Conservation (phyloP, 2,113 vertebrate species). For the Perca fluviatilis region DNA sequence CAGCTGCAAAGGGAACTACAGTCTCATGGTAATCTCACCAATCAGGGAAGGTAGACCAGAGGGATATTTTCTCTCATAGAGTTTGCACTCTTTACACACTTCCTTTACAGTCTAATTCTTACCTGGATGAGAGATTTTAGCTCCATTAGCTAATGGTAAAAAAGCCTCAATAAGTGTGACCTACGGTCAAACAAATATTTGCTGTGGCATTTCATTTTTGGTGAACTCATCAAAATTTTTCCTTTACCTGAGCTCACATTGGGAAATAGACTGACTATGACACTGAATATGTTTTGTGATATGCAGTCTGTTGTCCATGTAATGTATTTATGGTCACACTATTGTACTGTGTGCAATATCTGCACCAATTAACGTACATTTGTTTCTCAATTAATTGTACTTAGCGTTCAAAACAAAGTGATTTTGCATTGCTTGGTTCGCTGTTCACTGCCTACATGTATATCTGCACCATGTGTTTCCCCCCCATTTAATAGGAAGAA, state of each 20-base stretch:
- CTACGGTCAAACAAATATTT: neutral
- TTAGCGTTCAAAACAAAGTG: neutral
- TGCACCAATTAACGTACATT: neutral
- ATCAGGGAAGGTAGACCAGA: constrained; percentile 22
- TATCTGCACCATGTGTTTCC: neutral
- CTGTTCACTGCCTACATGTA: neutral
- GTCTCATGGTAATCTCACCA: constrained; percentile 28
- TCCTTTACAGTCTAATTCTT: neutral
- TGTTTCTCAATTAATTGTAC: neutral
- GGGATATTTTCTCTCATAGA: constrained; percentile 26
- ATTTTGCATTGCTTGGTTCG: neutral
- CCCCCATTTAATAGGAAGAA: neutral
- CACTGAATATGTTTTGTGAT: too few species aligned
- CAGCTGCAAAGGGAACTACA: constrained; percentile 27
- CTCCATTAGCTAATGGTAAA: neutral
- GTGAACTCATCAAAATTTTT: neutral
- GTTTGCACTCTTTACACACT: neutral
- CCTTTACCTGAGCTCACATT: neutral
- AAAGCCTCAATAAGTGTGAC: neutral
- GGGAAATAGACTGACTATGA: neutral
- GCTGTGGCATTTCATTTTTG: neutral
- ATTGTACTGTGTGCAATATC: neutral
- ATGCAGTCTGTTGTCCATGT: neutral
- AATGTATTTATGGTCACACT: neutral
- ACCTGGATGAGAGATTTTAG: neutral